Conservation (phyloP, 2,113 vertebrate species). For the Turdus rufiventris region DNA sequence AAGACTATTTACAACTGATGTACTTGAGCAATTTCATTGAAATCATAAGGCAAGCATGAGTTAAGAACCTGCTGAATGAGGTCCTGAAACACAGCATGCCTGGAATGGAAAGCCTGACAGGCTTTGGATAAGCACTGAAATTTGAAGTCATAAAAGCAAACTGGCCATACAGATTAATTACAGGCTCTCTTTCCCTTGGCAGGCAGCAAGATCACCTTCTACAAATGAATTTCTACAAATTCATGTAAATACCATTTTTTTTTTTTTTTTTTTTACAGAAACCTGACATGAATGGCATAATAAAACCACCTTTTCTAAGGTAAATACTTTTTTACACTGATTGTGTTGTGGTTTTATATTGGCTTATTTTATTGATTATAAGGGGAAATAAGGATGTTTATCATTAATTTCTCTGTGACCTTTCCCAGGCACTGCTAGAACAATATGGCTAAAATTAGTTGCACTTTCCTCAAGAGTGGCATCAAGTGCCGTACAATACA, state of each 20-base stretch:
- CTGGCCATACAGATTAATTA: background rate
- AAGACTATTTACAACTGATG: background rate
- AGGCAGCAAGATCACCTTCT: background rate
- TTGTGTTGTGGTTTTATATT: background rate
- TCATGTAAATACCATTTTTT: background rate
- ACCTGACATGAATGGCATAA: constrained; percentile 81
- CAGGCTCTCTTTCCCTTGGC: too few relatives aligned
- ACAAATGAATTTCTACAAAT: background rate
- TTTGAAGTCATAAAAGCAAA: background rate
- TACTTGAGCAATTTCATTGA: background rate
- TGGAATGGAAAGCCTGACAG: background rate
- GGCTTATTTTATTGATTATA: background rate
- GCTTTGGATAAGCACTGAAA: background rate
- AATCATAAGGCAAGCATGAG: background rate
- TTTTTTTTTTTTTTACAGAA: constrained; percentile 74
- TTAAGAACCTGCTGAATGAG: background rate
- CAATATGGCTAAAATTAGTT: background rate
- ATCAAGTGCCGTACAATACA: background rate
- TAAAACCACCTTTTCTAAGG: constrained; percentile 88
- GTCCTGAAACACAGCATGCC: background rate
- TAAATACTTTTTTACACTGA: constrained; percentile 46
- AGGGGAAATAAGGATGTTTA: background rate
- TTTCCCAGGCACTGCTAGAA: background rate
- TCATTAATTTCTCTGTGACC: background rate
- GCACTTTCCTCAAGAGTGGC: background rate